Evolutionary conservation across 64 coral and sea anemone genomes (phyloP).

Genomic region (Montipora foliosa): DNA sequence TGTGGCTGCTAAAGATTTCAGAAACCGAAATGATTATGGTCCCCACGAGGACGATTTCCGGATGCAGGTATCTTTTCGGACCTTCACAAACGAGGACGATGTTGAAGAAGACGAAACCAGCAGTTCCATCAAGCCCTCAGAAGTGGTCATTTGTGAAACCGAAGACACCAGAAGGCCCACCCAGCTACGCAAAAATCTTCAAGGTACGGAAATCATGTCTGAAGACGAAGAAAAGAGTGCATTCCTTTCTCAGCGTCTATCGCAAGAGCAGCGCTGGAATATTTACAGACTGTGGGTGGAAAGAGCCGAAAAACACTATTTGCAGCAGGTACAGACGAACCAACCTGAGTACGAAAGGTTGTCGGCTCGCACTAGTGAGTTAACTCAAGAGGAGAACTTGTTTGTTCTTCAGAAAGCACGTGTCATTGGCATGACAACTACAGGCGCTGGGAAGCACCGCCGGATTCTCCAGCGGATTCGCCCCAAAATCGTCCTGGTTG

Average conservation of each 20-base stretch:
- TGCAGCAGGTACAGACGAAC: conserved; percentile 13
- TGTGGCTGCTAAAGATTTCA: too few species aligned
- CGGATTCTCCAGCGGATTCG: conserved; percentile 21
- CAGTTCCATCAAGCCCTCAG: background rate
- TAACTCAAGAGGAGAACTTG: conserved; percentile 23
- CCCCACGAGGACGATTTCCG: background rate
- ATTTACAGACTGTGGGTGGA: conserved; percentile 71
- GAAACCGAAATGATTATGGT: background rate
- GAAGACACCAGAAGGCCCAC: conserved; percentile 14
- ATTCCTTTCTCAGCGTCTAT: background rate
- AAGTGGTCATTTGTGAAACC: conserved; percentile 60
- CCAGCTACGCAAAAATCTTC: conserved; percentile 19
- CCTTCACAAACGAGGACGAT: conserved; percentile 44
- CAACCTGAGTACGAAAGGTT: conserved; percentile 17
- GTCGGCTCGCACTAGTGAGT: background rate
- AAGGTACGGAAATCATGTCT: conserved; percentile 10
- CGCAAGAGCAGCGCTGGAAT: conserved; percentile 31
- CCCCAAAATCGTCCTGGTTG: conserved; percentile 53
- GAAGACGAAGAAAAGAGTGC: conserved; percentile 3
- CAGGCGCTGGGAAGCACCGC: conserved; percentile 55
- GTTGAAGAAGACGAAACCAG: conserved; percentile 24
- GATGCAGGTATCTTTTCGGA: conserved; percentile 39
- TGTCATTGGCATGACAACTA: conserved; percentile 88
- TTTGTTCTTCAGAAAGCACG: conserved; percentile 61
- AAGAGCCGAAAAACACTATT: conserved; percentile 47